Evolutionary conservation across 2,113 vertebrate genomes (phyloP).

Genomic region (Sylvia atricapilla): DNA sequence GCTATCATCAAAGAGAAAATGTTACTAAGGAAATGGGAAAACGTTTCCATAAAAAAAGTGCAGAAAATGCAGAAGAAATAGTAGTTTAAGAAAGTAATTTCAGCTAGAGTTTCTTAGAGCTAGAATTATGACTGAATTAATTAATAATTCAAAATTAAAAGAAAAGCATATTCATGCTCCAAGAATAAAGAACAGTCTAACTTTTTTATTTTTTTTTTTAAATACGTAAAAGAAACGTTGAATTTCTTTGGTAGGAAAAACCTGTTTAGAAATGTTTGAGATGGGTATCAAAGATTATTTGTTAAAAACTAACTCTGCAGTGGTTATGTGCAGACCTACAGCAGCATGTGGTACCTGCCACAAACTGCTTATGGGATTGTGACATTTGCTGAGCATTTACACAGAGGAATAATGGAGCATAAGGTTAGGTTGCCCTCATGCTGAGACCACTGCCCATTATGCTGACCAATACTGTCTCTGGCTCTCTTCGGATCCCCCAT

Average conservation of each 20-base stretch:
- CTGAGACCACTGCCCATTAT: constrained; percentile 45
- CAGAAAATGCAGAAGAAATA: not conserved
- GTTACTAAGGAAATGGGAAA: not conserved
- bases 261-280: not conserved
- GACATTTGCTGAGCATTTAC: constrained; percentile 47
- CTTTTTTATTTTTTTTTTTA: not conserved
- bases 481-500: not conserved
- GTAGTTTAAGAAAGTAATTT: not conserved
- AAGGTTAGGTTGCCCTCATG: constrained; percentile 41
- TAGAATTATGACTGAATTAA: not conserved
- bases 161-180: not conserved
- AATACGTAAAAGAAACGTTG: not conserved
- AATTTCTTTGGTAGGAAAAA: not conserved
- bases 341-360: constrained; percentile 32
- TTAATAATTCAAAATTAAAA: not conserved
- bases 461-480: constrained; percentile 17
- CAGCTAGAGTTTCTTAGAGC: not conserved
- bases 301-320: not conserved
- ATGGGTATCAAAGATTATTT: not conserved
- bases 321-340: not conserved
- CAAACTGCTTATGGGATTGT: constrained; percentile 6
- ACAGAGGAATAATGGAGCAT: constrained; percentile 36
- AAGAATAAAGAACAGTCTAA: not conserved
- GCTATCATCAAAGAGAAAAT: not conserved
- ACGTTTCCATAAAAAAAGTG: not conserved